Evolutionary conservation across 2,113 vertebrate genomes (phyloP), one percentile per base, ranked within the genome.

Genomic region (Manacus vitellinus): DNA sequence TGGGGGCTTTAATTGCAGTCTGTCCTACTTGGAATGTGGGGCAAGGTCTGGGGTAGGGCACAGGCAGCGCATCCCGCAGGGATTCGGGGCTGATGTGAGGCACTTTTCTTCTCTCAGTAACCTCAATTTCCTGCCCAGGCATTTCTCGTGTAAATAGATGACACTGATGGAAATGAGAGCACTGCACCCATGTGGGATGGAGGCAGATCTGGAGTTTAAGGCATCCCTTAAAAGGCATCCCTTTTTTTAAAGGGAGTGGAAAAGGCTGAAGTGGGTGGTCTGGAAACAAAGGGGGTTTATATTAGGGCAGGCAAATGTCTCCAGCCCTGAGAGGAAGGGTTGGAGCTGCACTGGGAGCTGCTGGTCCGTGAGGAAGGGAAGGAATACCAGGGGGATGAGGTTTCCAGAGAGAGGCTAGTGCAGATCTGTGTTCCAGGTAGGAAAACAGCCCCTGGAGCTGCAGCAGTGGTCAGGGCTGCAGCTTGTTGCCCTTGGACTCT

Each of bases 21-120:
- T 89, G 95, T 70, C 92, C 96, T 91, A 96, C 68, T 95, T 97
- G 24, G 31, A 37, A 97, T 96, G 71, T 96, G 94, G 96, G 72
- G 85, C 96, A 95, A 95, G 94, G 90, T 89, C 93, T 95, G 85
- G 66, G 14, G 11, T 6, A 95, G 92, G 87, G 81, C 80, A 86
- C 68, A 31, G 12, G 81, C 66, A 65, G 14, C 3, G 0, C 25
- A 6, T 33, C 6, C 79, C 54, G 0, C 18, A 24, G 96, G 94
- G 95, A 91, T 52, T 68, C 0, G 0, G 33, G 85, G 31, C 52
- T 54, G 65, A 72, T 77, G 44, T 8, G 59, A 95, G 65, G 16
- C 67, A 77, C 68, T 58, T 62, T 58, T 59, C 84, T 85, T 76
- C 71, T 86, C 80, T 84, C 13, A 0, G 33, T 96, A 92, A 93